Evolutionary conservation across 2,888 invertebrate species (phyloP).

Genomic region (Tetragonisca angustula): DNA sequence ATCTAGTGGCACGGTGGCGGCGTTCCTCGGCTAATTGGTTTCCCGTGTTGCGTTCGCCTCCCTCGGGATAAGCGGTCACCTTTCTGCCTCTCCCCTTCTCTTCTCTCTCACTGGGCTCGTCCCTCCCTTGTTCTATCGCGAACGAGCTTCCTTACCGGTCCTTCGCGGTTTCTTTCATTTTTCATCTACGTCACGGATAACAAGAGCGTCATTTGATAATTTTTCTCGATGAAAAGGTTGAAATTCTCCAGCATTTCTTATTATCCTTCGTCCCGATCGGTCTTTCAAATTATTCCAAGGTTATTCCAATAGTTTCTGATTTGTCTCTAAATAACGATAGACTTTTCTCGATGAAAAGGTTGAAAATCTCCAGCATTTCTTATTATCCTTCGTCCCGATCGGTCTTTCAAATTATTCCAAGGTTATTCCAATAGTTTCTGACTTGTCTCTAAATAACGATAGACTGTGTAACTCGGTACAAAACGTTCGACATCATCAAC

Average conservation of each 20-base stretch:
- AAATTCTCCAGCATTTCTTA: not conserved
- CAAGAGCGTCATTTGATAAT: conserved; percentile 2
- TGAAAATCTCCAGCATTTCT: not conserved
- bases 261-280: no score
- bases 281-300: no score
- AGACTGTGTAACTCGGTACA: not conserved
- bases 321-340: no score
- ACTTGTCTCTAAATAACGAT: no score
- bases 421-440: no score
- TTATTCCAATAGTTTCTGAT: no score
- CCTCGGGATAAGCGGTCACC: conserved; percentile 78
- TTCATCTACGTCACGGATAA: conserved; percentile 9
- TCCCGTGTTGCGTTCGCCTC: conserved; percentile 81
- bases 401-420: no score
- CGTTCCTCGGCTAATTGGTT: conserved; percentile 83
- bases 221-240: no score
- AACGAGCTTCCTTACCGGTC: conserved; percentile 26
- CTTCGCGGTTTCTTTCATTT: conserved; percentile 6
- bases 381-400: no score
- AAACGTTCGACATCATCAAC: not conserved
- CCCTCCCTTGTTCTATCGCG: conserved; percentile 31
- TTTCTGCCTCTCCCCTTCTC: conserved; percentile 30
- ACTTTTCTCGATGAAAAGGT: no score
- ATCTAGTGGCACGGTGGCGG: conserved; percentile 76
- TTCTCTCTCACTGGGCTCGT: not conserved